Conservation (phyloP, 2,888 invertebrate species). For the Rhorus exstirpatorius region DNA sequence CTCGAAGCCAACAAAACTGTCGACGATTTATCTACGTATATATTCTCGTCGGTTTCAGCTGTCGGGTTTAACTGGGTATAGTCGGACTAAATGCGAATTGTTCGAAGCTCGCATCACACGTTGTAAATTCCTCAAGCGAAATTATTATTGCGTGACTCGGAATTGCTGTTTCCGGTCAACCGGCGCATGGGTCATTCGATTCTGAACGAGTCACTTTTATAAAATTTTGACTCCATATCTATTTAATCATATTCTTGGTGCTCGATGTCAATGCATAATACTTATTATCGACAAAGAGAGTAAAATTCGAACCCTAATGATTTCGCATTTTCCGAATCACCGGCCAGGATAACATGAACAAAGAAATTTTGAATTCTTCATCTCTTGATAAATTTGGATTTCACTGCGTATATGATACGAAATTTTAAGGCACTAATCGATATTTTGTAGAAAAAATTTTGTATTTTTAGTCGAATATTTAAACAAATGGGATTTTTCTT, state of each 20-base stretch:
- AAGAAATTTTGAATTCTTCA: background rate
- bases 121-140: constrained; percentile 61
- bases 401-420: background rate
- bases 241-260: background rate
- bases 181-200: background rate
- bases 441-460: no score
- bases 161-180: constrained; percentile 48
- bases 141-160: constrained; percentile 61
- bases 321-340: background rate
- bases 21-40: constrained; percentile 28
- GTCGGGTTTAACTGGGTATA: constrained; percentile 50
- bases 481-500: no score
- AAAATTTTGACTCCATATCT: no score
- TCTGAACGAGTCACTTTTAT: background rate
- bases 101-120: constrained; percentile 65
- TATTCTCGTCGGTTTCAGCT: constrained; percentile 58
- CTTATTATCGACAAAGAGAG: background rate
- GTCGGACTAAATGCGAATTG: constrained; percentile 63
- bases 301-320: no score
- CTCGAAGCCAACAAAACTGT: constrained; percentile 55
- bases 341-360: background rate
- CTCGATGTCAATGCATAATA: background rate
- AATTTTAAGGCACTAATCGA: no score
- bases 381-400: background rate
- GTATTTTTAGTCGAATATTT: no score